phyloP scores from a whole-genome alignment of 2,113 vertebrate genomes.

The Opisthocomus hoazin region DNA sequence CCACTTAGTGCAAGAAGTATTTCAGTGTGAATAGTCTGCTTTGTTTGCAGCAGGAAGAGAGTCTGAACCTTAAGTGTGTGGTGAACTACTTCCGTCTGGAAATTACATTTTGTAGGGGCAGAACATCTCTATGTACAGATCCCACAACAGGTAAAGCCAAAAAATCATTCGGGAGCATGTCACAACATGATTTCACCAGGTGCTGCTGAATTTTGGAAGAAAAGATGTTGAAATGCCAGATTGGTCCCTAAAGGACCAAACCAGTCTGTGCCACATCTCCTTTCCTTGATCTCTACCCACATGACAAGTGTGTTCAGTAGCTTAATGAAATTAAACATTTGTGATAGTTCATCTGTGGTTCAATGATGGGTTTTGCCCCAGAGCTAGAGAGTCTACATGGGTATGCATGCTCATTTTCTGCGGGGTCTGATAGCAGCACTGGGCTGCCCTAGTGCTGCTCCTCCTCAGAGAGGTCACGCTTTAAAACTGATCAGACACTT shows the following conservation, averaged over 20 bases:
- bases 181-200: background rate
- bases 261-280: background rate
- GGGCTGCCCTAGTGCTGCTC: background rate
- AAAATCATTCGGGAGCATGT: background rate
- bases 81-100: background rate
- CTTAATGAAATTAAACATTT: background rate
- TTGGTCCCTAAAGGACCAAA: background rate
- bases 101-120: background rate
- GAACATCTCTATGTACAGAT: background rate
- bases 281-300: background rate
- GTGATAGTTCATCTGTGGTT: background rate
- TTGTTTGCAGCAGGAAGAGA: background rate
- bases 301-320: background rate
- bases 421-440: background rate
- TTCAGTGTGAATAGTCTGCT: background rate
- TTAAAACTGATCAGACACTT: background rate
- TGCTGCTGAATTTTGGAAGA: background rate
- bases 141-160: background rate
- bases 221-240: background rate
- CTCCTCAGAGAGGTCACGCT: background rate
- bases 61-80: background rate
- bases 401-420: background rate
- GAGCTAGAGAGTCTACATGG: rapidly evolving
- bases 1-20: background rate
- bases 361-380: background rate